Evolutionary conservation across 2,797 vertebrate genomes (phyloP), one percentile per base, ranked within the genome.

Genomic region (Salarias fasciatus): DNA sequence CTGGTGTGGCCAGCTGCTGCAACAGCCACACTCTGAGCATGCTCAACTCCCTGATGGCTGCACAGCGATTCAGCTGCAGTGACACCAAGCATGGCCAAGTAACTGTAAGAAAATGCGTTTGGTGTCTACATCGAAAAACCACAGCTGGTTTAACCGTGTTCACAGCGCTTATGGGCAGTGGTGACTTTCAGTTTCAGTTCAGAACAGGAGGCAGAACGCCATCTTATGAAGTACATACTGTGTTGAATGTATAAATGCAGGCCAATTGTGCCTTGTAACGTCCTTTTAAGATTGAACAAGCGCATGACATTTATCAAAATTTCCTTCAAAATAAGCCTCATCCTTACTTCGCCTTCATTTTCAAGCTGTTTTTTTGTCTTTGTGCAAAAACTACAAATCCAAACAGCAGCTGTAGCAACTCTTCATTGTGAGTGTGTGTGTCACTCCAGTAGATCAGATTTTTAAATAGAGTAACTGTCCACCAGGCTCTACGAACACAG

Each of bases 11-110:
- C 54, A 57, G 45, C 42, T 58, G 68, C 77, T 72, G 52, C 40
- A 2, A 36, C 41, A 70, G 55, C 42, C 67, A 53, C 36, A 63
- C 38, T 76, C 65, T 42, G 31, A 72, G 56, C 52, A 40, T 11
- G 7, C 44, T 74, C 47, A 7, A 6, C 51, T 84, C 69, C 49
- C 72, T 65, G 44, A 77, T 73, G 77, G 44, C 63, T 64, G 44
- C 50, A 31, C 37, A 44, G 28, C 59, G 63, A 45, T 79, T 60
- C 56, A 63, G 69, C 63, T 57, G 37, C 53, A 53, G 53, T 64
- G 45, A 62, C 43, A 65, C 68, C 24, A 52, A 56, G 45, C 59
- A 57, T 55, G 30, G 51, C 57, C 58, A 67, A 45, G 77, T 45
- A 63, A 55, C 55, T 69, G 50, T 33, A 24, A 35, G 37, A 62